Base-by-base conservation (phyloP, 1,140 invertebrate genomes). In the Frieseomelitta varia region DNA sequence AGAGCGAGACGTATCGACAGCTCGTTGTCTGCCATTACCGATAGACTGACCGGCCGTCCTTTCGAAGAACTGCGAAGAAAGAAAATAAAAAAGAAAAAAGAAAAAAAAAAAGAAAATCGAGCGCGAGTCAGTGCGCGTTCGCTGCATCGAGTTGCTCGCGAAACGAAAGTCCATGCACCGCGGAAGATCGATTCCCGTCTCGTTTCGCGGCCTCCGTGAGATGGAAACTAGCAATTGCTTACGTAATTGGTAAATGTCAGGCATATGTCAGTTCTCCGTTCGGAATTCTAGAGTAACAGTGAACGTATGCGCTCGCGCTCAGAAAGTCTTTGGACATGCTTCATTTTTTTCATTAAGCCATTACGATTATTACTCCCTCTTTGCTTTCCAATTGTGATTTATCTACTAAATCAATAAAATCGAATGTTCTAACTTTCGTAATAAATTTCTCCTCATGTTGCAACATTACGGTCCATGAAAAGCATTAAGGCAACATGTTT, bases 21-120 rank as follows among this genome's bases (percentile, higher is more conserved):
- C 85, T 84, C 67, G 58, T 85, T 47, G 83, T 86, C 80, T 81
- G 88, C 88, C 90, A 74, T 89, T 91, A 89, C 83, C 79, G 81
- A 91, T 86, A 91, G 91, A 92, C 90, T 90, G 91, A 92, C 77
- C 82, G 87, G 90, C 82, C 86, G 86, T 91, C 88, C 86, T 86
- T 86, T 87, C 77, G 58, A 85, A 34, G 58, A 85, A 34, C 55
- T 71, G 71, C 3, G 51, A 39, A 21, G 39, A 24, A 24, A 21
- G 12, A 55, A 74, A 53, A 30, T 17, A 21, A 73, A 68, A 71
- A 24, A 51, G 30, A 12, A 27, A 17, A 67, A 6, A 67, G 0
- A 34, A 21, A 39, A 34, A 34, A 27, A 24, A 72, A 72, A 71
- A 27, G 39, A 47, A 47, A 47, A 47, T 47, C 8, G 39, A 8